Evolutionary conservation across 37 sponge, comb jelly and placozoan species (phyloP), one percentile per base, ranked within the genome.

Genomic region (Aplysina aerophoba): DNA sequence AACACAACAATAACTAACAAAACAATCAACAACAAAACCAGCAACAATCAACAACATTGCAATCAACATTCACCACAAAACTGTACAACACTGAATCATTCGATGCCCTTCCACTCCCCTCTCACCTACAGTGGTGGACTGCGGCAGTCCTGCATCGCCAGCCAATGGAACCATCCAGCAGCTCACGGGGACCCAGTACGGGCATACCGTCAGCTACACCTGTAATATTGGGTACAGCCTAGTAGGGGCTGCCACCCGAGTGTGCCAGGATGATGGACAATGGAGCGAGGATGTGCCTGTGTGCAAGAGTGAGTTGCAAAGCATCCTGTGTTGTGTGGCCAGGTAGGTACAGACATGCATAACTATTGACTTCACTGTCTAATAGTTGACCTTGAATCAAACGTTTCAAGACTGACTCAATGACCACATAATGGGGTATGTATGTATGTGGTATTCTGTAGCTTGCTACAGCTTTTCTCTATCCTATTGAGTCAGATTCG

Each of bases 181-280:
- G 63, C 40, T 54, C 34, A 71, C 54, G 72, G 57, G 75, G 0
- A 87, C 84, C 0, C 74, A 73, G 16, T 81, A 83, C 57, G 85
- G 85, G 20, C 41, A 82, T 33, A 87, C 58, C 31, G 93, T 85
- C 28, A 74, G 64, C 28, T 93, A 93, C 60, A 44, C 38, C 41
- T 93, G 93, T 55, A 93, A 81, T 21, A 14, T 15, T 15, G 93
- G 90, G 11, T 89, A 68, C 73, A 59, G 33, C 21, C 85, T 91
- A 0, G 37, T n/a, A 22, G 91, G 94, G 55, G 30, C 14, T 20
- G 50, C 24, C 22, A 85, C 73, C 2, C 56, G 86, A 44, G 34
- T 28, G 15, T 93, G 94, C 56, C 86, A 85, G 59, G 85, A 25
- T n/a, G 59, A 81, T 81, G 88, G 85, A 28, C 28, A 58, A 25